Base-by-base conservation (phyloP, 2,113 vertebrate species). In the Pagrus major region DNA sequence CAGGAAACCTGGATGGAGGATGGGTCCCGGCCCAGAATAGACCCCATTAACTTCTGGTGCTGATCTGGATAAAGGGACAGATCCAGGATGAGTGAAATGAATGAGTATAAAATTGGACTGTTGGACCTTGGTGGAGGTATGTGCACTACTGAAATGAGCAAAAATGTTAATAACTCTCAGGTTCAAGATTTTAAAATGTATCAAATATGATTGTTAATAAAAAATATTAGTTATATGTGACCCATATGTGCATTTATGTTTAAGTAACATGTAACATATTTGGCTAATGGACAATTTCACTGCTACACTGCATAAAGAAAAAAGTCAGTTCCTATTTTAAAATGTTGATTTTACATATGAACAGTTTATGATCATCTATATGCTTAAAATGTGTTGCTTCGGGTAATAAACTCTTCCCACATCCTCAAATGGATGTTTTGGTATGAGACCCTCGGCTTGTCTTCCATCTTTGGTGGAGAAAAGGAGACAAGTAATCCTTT, bases 401-500 rank as follows among this genome's bases (percentile, higher is more conserved):
- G 41, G 37, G 18, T 41, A 23, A 71, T 51, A 49, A 6, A 23
- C 46, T 59, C 41, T 21, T 33, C 41, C 44, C 20, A 6, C 31
- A 33, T 11, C n/a, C 14, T 2, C 49, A 55, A 72, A 73, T 67
- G 27, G 60, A 72, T 81, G 83, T 88, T 82, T 83, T 65, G 56
- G 46, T 23, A 44, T 56, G 54, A 72, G 76, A 81, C 29, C 59
- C 73, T 15, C 46, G 63, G 75, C 72, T 85, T 71, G 74, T 71
- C 66, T 68, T 85, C 52, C 49, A 20, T 87, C 71, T 76, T 73
- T 29, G 74, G 35, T 44, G 60, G 61, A 86, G 76, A 88, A 84
- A 87, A 86, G 81, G 71, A 88, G 84, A 83, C 84, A 49, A 76
- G 75, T 89, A 88, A 91, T 90, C 83, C 85, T 66, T 71, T 31